Evolutionary conservation across 2,888 invertebrate genomes (phyloP).

Genomic region (Creontiades dilutus): DNA sequence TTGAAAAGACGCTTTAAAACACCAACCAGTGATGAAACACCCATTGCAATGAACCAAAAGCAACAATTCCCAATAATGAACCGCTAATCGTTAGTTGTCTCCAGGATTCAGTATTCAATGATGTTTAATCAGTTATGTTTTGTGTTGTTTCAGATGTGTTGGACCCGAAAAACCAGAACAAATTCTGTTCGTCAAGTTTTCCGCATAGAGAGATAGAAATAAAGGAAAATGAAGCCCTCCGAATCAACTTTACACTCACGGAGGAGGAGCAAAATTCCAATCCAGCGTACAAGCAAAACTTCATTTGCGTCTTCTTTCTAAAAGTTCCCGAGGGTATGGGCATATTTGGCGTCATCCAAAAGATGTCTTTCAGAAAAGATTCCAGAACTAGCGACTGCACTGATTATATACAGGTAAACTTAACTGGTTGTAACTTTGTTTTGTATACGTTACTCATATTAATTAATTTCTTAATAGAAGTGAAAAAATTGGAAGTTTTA

Average conservation of each 20-base stretch:
- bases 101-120: too few species aligned
- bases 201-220: slow-evolving; percentile 63
- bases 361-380: slow-evolving; percentile 79
- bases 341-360: slow-evolving; percentile 80
- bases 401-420: slow-evolving; percentile 79
- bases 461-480: too few species aligned
- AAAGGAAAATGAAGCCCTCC: slow-evolving; percentile 64
- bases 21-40: too few species aligned
- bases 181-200: slow-evolving; percentile 66
- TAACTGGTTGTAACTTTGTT: neutral
- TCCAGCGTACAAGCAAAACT: slow-evolving; percentile 76
- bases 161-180: slow-evolving; percentile 68
- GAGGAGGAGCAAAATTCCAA: slow-evolving; percentile 62
- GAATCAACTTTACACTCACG: slow-evolving; percentile 55
- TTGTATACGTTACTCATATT: too few species aligned
- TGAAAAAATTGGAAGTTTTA: too few species aligned
- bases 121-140: neutral
- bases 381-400: slow-evolving; percentile 78
- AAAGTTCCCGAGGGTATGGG: slow-evolving; percentile 77
- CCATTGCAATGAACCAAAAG: too few species aligned
- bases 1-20: too few species aligned
- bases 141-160: slow-evolving; percentile 47
- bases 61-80: too few species aligned
- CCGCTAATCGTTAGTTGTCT: too few species aligned
- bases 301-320: slow-evolving; percentile 78